phyloP scores from a whole-genome alignment of 1,140 invertebrate species.

The Leptinotarsa texana region DNA sequence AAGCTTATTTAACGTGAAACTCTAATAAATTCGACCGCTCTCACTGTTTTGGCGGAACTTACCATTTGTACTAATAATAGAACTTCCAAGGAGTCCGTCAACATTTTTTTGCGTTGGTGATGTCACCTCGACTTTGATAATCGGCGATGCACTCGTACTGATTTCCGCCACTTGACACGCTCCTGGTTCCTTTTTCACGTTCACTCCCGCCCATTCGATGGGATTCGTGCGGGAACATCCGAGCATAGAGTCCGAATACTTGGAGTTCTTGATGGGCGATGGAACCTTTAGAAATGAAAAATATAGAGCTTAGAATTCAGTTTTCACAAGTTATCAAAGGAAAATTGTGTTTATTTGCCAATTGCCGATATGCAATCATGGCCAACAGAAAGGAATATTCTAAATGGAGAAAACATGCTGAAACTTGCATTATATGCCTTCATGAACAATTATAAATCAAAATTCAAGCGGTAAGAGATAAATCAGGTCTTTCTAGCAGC shows the following conservation, averaged over 20 bases:
- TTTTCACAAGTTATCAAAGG: too few relatives aligned
- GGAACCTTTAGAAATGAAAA: not conserved
- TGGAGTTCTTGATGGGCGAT: constrained; percentile 36
- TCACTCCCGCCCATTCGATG: constrained; percentile 58
- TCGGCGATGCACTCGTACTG: constrained; percentile 63
- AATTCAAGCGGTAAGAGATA: too few relatives aligned
- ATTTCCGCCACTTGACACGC: constrained; percentile 69
- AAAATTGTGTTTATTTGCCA: too few relatives aligned
- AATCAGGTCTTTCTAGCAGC: too few relatives aligned
- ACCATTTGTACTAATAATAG: constrained; percentile 40
- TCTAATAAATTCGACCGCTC: too few relatives aligned
- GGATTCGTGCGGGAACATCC: constrained; percentile 64
- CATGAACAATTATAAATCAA: too few relatives aligned
- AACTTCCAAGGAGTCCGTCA: constrained; percentile 34
- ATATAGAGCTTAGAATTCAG: not conserved
- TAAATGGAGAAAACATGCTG: too few relatives aligned
- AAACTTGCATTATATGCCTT: too few relatives aligned
- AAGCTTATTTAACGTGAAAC: too few relatives aligned
- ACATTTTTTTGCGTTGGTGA: constrained; percentile 54
- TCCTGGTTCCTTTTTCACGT: constrained; percentile 65
- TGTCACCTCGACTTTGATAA: constrained; percentile 59
- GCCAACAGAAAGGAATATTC: too few relatives aligned
- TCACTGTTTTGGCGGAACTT: constrained; percentile 21
- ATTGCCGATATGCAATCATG: too few relatives aligned
- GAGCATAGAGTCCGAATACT: constrained; percentile 18